Evolutionary conservation across 37 sponge, comb jelly and placozoan species (phyloP).

Genomic region (Cladorhizidae sp.): DNA sequence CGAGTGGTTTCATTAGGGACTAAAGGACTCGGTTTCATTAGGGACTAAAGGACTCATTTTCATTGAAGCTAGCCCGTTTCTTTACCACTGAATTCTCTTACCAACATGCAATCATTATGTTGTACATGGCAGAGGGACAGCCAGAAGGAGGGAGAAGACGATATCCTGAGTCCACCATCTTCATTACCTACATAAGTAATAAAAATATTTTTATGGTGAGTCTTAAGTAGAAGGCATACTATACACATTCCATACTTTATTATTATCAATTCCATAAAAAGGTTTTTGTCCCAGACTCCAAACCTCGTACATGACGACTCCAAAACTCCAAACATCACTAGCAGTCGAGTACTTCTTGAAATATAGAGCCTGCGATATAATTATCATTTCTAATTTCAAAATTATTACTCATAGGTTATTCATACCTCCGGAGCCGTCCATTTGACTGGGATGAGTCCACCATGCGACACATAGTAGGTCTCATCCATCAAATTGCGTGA

Average conservation of each 20-base stretch:
- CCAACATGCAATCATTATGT: constrained; percentile 7
- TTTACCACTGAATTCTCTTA: too few relatives aligned
- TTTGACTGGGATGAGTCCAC: constrained; percentile 2
- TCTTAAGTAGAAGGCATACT: too few relatives aligned
- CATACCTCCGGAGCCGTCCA: constrained; percentile 15
- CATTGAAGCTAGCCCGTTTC: too few relatives aligned
- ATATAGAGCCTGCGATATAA: neutral
- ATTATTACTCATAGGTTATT: too few relatives aligned
- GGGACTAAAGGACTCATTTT: too few relatives aligned
- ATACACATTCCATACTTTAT: too few relatives aligned
- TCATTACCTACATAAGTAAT: neutral
- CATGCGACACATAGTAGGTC: neutral
- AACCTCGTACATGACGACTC: too few relatives aligned
- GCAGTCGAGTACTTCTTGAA: constrained; percentile 5
- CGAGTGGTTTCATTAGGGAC: too few relatives aligned
- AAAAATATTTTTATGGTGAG: too few relatives aligned
- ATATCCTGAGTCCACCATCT: constrained; percentile 8
- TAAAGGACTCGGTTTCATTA: too few relatives aligned
- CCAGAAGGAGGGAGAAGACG: constrained; percentile 10
- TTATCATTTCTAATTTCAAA: neutral
- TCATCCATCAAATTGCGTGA: constrained; percentile 5
- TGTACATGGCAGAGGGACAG: neutral
- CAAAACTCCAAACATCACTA: constrained; percentile 4
- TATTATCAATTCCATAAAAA: too few relatives aligned
- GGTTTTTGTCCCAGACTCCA: too few relatives aligned